Base-by-base conservation (phyloP, 1,140 invertebrate genomes). In the Zaprionus vittiger region DNA sequence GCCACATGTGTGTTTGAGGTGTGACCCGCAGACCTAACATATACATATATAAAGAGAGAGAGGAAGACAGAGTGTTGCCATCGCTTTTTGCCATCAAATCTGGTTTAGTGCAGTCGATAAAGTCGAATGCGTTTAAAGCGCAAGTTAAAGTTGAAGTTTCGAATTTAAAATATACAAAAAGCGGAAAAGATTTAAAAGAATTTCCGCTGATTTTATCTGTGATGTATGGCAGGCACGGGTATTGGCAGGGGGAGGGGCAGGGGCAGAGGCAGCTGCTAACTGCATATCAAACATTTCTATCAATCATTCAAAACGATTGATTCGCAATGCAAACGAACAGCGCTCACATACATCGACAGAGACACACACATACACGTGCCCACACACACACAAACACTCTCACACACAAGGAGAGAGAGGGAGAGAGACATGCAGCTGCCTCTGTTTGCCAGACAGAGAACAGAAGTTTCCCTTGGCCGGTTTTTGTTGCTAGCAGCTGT, bases 281-380 rank as follows among this genome's bases (percentile, higher is more conserved):
- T 90, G 85, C 81, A 77, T 89, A 85, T 85, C 72, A 85, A 89
- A 89, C 81, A 90, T 89, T 89, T 89, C 85, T 89, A 89, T 90
- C 84, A 90, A 89, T 89, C 84, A 90, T 89, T 89, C 84, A 89
- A 74, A 85, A 64, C 84, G 85, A 89, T 89, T 89, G 84, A 89
- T 90, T 90, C 76, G 63, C 77, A 87, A 87, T 87, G 83, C 83
- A 86, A 86, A 80, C 83, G 62, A 69, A 86, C 55, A 73, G 59
- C 52, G 52, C 57, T 67, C 63, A 54, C 37, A 54, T 17, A 62
- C 54, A 47, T 5, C 49, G 41, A 61, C 37, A 31, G 34, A 47
- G 26, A 65, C 14, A 47, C 15, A 63, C 14, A 24, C 1, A 63
- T 22, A 26, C 22, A 20, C 20, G 20, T 12, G 28, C 24, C 12